Percentiles rank a stretch among this genome's conserved stretches.
These are phyloP conservation scores for Myotis daubentonii DNA, from an alignment of 2,797 vertebrate genomes.

Conservation along the genomic window DNA sequence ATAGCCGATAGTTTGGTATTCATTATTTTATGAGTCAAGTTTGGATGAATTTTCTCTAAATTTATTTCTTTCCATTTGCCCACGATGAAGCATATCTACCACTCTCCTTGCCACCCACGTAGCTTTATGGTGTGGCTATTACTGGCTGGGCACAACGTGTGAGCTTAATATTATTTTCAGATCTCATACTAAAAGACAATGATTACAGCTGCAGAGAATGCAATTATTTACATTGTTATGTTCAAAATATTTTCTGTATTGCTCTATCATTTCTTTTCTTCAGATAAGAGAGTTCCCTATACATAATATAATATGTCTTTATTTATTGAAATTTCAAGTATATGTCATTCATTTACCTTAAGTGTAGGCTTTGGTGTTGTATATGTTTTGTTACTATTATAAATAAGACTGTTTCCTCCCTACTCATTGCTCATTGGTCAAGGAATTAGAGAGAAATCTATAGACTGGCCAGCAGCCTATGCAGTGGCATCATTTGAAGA, in stretches of 20 bases:
- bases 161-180: slow-evolving; percentile 58
- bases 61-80: slow-evolving; percentile 44
- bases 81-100: slow-evolving; percentile 18
- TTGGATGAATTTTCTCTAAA: slow-evolving; percentile 46
- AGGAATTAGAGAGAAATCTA: background rate
- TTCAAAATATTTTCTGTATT: background rate
- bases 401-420: background rate
- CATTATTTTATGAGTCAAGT: slow-evolving; percentile 54
- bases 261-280: slow-evolving; percentile 46
- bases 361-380: background rate
- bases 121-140: background rate
- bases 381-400: background rate
- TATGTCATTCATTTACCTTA: background rate
- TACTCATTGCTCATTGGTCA: background rate
- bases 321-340: slow-evolving; percentile 33
- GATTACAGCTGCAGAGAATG: slow-evolving; percentile 2
- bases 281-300: background rate
- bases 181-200: slow-evolving; percentile 1
- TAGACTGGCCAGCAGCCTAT: background rate
- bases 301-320: background rate
- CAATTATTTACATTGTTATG: background rate
- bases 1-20: slow-evolving; percentile 19
- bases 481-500: background rate
- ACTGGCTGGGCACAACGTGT: background rate
- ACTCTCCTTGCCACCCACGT: background rate